Conservation (phyloP, 2,113 vertebrate genomes). For the Xerus inauris region DNA sequence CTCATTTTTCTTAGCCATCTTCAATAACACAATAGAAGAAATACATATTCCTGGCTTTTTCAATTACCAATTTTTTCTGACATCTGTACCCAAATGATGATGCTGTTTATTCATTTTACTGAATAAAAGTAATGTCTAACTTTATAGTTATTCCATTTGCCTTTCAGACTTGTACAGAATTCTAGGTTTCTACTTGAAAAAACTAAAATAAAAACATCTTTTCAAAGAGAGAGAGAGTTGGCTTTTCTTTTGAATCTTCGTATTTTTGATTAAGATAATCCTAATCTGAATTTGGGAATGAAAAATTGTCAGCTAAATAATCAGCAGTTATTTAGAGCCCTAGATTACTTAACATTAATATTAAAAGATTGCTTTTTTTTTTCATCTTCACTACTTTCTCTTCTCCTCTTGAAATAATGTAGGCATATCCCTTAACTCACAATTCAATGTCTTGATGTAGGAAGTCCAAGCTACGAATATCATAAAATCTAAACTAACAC, state of each 20-base stretch:
- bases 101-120: slow-evolving; percentile 39
- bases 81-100: background rate
- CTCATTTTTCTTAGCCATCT: slow-evolving; percentile 1
- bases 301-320: background rate
- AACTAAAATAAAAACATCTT: slow-evolving; percentile 34
- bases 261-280: background rate
- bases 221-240: slow-evolving; percentile 25
- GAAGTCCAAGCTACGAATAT: slow-evolving; percentile 19
- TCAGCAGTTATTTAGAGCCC: background rate
- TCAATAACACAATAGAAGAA: background rate
- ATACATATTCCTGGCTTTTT: background rate
- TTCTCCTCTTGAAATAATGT: background rate
- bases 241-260: slow-evolving; percentile 38
- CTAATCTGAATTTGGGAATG: slow-evolving; percentile 18
- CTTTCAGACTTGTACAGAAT: background rate
- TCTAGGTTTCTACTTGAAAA: slow-evolving; percentile 22
- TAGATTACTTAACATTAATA: slow-evolving; percentile 5
- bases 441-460: slow-evolving; percentile 15
- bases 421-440: background rate
- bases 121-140: slow-evolving; percentile 3
- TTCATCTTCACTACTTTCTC: background rate
- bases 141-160: slow-evolving; percentile 18
- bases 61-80: background rate
- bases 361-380: slow-evolving; percentile 8
- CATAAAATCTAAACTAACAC: background rate